These are phyloP conservation scores for Callochromis pleurospilus DNA, from an alignment of 2,113 vertebrate species.

Conservation along the genomic window DNA sequence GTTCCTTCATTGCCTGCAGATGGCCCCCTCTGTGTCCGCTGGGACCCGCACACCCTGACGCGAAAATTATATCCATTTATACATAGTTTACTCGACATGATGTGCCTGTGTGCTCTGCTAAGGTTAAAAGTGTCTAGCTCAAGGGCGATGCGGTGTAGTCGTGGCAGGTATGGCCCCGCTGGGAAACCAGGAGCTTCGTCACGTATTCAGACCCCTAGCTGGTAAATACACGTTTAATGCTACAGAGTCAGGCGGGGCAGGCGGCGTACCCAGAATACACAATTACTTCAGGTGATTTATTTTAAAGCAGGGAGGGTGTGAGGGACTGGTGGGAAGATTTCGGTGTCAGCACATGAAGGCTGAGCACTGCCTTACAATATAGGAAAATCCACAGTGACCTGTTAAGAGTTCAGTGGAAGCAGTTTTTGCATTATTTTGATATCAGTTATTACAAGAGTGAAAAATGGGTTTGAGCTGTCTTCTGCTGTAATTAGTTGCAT, in stretches of 20 bases:
- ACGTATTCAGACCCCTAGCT: slow-evolving; percentile 36
- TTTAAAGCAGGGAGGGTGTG: not conserved
- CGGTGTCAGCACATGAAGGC: not conserved
- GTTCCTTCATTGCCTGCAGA: slow-evolving; percentile 16
- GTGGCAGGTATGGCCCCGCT: slow-evolving; percentile 27
- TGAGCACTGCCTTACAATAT: not conserved
- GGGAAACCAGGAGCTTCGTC: slow-evolving; percentile 30
- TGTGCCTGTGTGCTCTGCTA: slow-evolving; percentile 4
- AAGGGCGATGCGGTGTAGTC: slow-evolving; percentile 40
- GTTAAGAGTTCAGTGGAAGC: not conserved
- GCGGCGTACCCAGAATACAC: slow-evolving; percentile 6
- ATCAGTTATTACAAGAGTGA: not conserved
- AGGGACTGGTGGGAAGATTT: not conserved
- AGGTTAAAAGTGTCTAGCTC: slow-evolving; percentile 55
- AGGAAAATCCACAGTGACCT: not conserved
- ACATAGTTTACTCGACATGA: not conserved
- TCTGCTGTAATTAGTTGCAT: not conserved
- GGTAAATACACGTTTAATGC: slow-evolving; percentile 50
- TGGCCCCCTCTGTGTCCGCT: not conserved
- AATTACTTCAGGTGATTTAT: slow-evolving; percentile 4
- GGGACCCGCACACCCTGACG: slow-evolving; percentile 36
- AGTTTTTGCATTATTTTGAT: not conserved
- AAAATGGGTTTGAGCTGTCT: not conserved
- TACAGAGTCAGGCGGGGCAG: slow-evolving; percentile 9
- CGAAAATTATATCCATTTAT: slow-evolving; percentile 42